Evolutionary conservation across 2,888 invertebrate species (phyloP), one percentile per base, ranked within the genome.

Genomic region (Melangyna quadrimaculata): DNA sequence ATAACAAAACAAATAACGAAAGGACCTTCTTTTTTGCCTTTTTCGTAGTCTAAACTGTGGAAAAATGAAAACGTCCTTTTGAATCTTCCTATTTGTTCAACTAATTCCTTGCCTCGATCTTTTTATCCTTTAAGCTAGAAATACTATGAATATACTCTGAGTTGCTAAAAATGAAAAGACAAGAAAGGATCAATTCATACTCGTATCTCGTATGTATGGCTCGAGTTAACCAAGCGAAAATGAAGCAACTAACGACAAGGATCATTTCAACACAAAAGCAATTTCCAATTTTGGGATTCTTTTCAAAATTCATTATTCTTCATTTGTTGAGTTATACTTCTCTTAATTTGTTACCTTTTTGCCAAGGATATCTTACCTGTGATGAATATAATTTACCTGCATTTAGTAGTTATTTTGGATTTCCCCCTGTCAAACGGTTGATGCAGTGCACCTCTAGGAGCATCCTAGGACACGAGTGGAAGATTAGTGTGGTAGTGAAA

Each of bases 321-420:
- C 77, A 86, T 86, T 86, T 86, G 86, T 65, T 73, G 73, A 86
- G 81, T 81, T 78, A n/a, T n/a, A 70, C 81, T 81, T 45, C 86
- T 81, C 82, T 82, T 82, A 82, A 82, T 82, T 82, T 78, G 78
- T 78, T 73, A 77, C 77, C 48, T 48, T 80, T 78, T 59, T 29
- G 5, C 14, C 27, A 29, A 61, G 45, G 29, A 29, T 24, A 9
- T 24, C 14, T 9, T 48, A 32, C 45, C 45, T 67, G 65, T 19
- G 6, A n/a, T n/a, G n/a, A n/a, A n/a, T 6, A 9, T 27, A n/a
- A 45, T 35, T 70, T 84, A 79, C 74, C 83, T 83, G 78, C 43
- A 43, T 32, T 59, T 63, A 67, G 37, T 8, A 63, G 63, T 37
- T 65, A 14, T 27, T 19, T 69, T 69, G 78, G 78, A 78, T 78